Conservation (phyloP, 2,888 invertebrate species). For the Caenorhabditis sp. region DNA sequence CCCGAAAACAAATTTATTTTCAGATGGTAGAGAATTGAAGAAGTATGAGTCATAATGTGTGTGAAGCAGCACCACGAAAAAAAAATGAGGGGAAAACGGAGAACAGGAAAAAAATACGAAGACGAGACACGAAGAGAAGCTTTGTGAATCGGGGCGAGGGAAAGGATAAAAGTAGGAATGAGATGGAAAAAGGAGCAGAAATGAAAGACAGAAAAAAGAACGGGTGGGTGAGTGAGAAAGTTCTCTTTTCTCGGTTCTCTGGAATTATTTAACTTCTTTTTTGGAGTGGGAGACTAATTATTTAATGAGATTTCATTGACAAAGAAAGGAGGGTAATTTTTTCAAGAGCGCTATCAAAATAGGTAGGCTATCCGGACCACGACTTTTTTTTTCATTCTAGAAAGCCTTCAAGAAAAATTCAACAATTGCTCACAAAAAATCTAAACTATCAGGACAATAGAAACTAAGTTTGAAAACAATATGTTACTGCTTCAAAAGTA, state of each 20-base stretch:
- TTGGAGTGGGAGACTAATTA: no score
- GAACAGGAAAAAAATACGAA: background rate
- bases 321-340: no score
- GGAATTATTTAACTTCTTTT: no score
- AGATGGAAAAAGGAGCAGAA: conserved; percentile 4
- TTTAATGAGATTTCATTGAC: no score
- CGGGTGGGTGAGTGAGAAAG: background rate
- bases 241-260: background rate
- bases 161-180: conserved; percentile 1
- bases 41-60: background rate
- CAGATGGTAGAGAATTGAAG: background rate
- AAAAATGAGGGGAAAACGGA: background rate
- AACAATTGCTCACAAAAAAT: no score
- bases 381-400: no score
- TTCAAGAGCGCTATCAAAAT: no score
- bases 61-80: background rate
- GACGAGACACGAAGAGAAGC: conserved; percentile 1
- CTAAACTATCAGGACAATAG: no score
- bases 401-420: no score
- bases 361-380: no score
- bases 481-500: no score
- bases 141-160: background rate
- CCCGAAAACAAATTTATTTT: background rate
- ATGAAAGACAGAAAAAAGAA: background rate
- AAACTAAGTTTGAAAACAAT: no score